Base-by-base conservation (phyloP, 2,888 invertebrate genomes). In the Allolobophora icterica region DNA sequence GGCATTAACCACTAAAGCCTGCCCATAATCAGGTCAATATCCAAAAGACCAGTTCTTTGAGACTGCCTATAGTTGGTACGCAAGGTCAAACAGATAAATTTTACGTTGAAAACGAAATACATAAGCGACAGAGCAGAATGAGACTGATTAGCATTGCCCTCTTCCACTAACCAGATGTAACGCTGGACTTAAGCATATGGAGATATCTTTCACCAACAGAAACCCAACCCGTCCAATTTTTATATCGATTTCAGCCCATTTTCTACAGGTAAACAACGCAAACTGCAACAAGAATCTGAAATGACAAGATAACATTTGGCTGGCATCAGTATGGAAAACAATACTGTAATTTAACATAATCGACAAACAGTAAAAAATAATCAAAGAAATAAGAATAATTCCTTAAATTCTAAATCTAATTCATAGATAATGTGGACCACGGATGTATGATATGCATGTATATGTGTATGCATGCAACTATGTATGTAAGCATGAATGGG, bases 261-360 rank as follows among this genome's bases (percentile, higher is more conserved):
- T 93, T 89, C 94, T 93, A 38, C 95, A 92, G 8, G 94, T 90
- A 93, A 93, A 94, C 45, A 95, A 94, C 17, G 95, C 91, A n/a
- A 95, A 45, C 92, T 94, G 94, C 83, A 95, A 95, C 35, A 94
- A 89, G 71, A 95, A 93, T 91, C 95, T 95, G 93, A 42, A 94
- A n/a, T 71, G 11, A n/a, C 8, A n/a, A 30, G 13, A 71, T 24
- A 13, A 45, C 19, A 1, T 45, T 45, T 15, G 19, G 45, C 19
- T 45, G 45, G 17, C 19, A 45, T 45, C 45, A 45, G 17, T 45
- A 15, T 45, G 45, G 8, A 45, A 45, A 17, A 19, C 45, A 45
- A 45, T 19, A 45, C 1, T 45, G 45, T 19, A 45, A 45, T 45
- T n/a, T n/a, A n/a, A n/a, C n/a, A n/a, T 45, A 45, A 11, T 45